Conservation (phyloP, 2,113 vertebrate species). For the Pedionomus torquatus region DNA sequence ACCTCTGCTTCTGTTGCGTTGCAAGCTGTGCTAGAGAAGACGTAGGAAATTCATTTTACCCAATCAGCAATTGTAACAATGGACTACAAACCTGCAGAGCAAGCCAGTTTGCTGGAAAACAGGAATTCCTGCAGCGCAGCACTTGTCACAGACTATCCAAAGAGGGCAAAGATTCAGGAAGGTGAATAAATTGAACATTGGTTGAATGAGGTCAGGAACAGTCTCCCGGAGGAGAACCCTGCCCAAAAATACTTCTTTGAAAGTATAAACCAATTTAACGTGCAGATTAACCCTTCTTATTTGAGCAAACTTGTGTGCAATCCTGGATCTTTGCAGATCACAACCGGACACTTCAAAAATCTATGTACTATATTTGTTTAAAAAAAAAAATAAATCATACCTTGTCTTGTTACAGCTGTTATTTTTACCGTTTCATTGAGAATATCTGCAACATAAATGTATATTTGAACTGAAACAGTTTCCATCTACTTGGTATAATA, state of each 20-base stretch:
- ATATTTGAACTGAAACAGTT: slow-evolving; percentile 34
- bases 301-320: slow-evolving; percentile 60
- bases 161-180: slow-evolving; percentile 73
- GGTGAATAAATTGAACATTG: slow-evolving; percentile 68
- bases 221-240: slow-evolving; percentile 55
- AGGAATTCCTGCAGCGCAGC: slow-evolving; percentile 69
- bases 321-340: slow-evolving; percentile 67
- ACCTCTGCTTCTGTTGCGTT: slow-evolving; percentile 70
- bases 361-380: slow-evolving; percentile 53
- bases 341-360: slow-evolving; percentile 55
- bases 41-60: slow-evolving; percentile 69
- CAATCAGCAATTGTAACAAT: slow-evolving; percentile 70
- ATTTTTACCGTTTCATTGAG: slow-evolving; percentile 59
- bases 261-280: slow-evolving; percentile 48
- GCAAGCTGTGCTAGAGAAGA: slow-evolving; percentile 72
- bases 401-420: slow-evolving; percentile 67
- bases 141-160: slow-evolving; percentile 70
- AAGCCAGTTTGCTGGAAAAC: slow-evolving; percentile 70
- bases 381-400: slow-evolving; percentile 35
- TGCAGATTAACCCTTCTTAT: slow-evolving; percentile 36
- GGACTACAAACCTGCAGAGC: slow-evolving; percentile 70
- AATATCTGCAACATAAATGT: slow-evolving; percentile 53
- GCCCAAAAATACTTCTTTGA: slow-evolving; percentile 61
- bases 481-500: slow-evolving; percentile 21
- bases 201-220: slow-evolving; percentile 62